Percentiles rank a stretch among this genome's conserved stretches.
Conservation (phyloP, 2,797 vertebrate genomes). For the Tadarida brasiliensis region DNA sequence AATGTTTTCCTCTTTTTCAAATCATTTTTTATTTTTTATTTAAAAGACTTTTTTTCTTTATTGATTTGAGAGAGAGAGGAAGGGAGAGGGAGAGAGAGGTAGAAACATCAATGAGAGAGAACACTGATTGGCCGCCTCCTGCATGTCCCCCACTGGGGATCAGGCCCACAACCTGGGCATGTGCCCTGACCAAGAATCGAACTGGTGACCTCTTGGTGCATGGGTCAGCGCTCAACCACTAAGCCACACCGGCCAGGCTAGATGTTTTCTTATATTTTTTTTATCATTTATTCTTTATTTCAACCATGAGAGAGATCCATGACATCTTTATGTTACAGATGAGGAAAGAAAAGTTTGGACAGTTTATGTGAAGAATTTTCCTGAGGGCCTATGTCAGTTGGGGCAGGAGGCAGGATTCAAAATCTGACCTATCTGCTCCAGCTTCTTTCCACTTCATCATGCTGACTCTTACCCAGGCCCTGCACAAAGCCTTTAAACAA, state of each 20-base stretch:
- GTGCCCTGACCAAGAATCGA: too few relatives aligned
- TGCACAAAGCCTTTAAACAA: neutral
- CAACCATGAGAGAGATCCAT: neutral
- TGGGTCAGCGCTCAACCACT: too few relatives aligned
- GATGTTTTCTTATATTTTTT: neutral
- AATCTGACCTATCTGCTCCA: neutral
- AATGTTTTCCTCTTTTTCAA: too few relatives aligned
- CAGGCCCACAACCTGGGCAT: too few relatives aligned
- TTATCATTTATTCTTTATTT: neutral
- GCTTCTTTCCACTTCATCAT: neutral
- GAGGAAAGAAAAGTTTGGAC: neutral
- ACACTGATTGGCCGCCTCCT: too few relatives aligned
- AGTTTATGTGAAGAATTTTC: slow-evolving; percentile 33
- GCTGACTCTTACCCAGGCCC: neutral
- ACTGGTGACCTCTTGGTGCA: too few relatives aligned
- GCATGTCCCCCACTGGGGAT: too few relatives aligned
- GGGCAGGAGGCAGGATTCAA: neutral
- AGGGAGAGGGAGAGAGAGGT: too few relatives aligned
- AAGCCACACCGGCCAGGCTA: neutral
- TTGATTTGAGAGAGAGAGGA: too few relatives aligned
- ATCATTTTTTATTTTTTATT: too few relatives aligned
- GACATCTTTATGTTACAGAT: neutral
- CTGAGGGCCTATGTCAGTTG: neutral
- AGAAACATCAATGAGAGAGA: too few relatives aligned
- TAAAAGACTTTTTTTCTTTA: too few relatives aligned